Base-by-base conservation (phyloP, 2,113 vertebrate species). In the Edolisoma coerulescens region DNA sequence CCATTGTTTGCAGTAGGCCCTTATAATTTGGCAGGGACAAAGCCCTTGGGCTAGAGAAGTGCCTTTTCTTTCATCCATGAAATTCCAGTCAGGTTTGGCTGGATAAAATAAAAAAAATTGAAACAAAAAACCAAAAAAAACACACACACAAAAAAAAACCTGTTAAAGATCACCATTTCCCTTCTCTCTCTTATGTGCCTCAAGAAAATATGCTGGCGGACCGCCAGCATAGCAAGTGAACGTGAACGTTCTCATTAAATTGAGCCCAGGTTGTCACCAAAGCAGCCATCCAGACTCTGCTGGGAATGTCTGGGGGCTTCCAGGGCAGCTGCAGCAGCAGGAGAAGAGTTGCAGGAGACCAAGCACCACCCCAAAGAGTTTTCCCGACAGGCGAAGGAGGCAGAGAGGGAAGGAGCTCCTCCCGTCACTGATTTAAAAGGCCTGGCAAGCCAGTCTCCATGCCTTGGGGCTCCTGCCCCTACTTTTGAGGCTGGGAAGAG, bases 51-150 rank as follows among this genome's bases (percentile, higher is more conserved):
- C 92, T 92, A 93, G 64, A 96, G 96, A 91, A 95, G 93, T 95
- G 82, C 93, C 82, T 95, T 96, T 95, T 88, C 93, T 96, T 96
- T 96, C 95, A 97, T 96, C 95, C 95, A 75, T 95, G 95, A 97
- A 96, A 97, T 96, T 96, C 95, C 95, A 96, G 90, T 94, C 92
- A 97, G 87, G 92, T 97, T 95, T 97, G 92, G 82, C 90, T 90
- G 84, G 74, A 84, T 64, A 5, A 54, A 77, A 85, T 13, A 77
- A 80, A 64, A 73, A 87, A 74, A 47, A 41, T 27, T 52, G 6
- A 32, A n/a, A 45, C 53, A 37, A 30, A 44, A 8, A 16, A n/a
- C n/a, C n/a, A 15, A 44, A 20, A 52, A 16, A 28, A 6, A 9
- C 7, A 28, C 27, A 28, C 33, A 39, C 44, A 56, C 7, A 30